Base-by-base conservation (phyloP, 2,113 vertebrate species). In the Nibea coibor region DNA sequence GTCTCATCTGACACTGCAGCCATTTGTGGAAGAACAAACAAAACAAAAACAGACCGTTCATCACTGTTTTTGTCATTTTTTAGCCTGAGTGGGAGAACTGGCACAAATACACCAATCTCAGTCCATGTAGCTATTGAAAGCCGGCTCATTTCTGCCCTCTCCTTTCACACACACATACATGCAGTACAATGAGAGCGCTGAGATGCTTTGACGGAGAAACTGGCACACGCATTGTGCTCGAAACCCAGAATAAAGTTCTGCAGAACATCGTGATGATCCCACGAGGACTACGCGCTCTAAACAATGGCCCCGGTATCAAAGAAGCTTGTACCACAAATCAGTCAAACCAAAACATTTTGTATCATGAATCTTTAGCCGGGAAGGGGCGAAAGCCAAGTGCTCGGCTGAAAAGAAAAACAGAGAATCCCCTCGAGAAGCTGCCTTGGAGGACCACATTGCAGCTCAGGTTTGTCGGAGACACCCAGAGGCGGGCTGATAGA, bases 1-100 rank as follows among this genome's bases (percentile, higher is more conserved):
- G 57, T 87, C 87, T 91, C 76, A 83, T 84, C 66, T 81, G 84
- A 94, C 83, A 91, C 78, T 15, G 58, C 47, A 72, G 74, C 63
- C 83, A 90, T 91, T 87, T 84, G 85, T 72, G 51, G 8, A 28
- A 19, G 15, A 42, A 51, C 74, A 80, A 78, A 39, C 61, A 39
- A 39, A 39, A 2, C 35, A 39, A 39, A 80, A 78, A 39, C 64
- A 63, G 58, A 79, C 53, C 54, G 67, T 87, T 70, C 53, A 70
- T 74, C 14, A 8, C 66, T 42, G 24, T 35, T 35, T 35, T 80
- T 81, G 78, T 80, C 24, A 4, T 58, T 77, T 79, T 71, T 39
- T 50, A 67, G 56, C 24, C 22, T 3, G 51, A 42, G 77, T 75
- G 50, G 53, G 73, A 81, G 62, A 67, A 66, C 64, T 80, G 80